Evolutionary conservation across 1,140 invertebrate genomes (phyloP).

Genomic region (Aleiodes sp.): DNA sequence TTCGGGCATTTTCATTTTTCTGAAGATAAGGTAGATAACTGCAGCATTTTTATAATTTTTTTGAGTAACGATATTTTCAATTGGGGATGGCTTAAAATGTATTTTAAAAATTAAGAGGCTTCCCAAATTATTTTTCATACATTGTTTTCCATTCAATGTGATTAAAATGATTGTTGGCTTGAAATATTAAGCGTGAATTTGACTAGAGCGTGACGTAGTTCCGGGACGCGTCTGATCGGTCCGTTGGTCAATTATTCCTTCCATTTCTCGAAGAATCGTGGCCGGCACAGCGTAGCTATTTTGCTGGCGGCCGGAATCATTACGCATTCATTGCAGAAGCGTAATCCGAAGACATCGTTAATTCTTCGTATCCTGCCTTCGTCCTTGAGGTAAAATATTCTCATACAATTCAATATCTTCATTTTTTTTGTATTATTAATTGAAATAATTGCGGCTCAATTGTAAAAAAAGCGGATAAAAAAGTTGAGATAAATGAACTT

Average conservation of each 20-base stretch:
- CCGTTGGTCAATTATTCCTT: neutral
- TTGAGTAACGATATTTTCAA: too few relatives aligned
- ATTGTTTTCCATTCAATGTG: too few relatives aligned
- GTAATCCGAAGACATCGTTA: constrained; percentile 27
- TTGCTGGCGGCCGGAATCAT: neutral
- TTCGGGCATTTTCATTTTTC: neutral
- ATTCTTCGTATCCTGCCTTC: neutral
- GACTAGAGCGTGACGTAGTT: too few relatives aligned
- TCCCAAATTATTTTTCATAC: too few relatives aligned
- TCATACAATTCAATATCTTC: neutral
- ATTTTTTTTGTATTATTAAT: neutral
- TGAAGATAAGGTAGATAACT: too few relatives aligned
- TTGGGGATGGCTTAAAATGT: too few relatives aligned
- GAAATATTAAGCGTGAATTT: too few relatives aligned
- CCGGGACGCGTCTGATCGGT: constrained; percentile 17
- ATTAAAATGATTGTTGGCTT: too few relatives aligned
- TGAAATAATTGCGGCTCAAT: neutral
- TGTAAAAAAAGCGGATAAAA: constrained; percentile 2
- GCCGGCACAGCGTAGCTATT: constrained; percentile 5
- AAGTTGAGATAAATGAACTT: neutral
- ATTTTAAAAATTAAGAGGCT: too few relatives aligned
- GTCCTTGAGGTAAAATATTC: constrained; percentile 17
- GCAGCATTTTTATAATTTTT: too few relatives aligned
- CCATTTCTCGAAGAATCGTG: constrained; percentile 22
- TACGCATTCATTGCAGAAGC: neutral